Evolutionary conservation across 1,140 invertebrate species (phyloP).

Genomic region (Drosophila lowei): DNA sequence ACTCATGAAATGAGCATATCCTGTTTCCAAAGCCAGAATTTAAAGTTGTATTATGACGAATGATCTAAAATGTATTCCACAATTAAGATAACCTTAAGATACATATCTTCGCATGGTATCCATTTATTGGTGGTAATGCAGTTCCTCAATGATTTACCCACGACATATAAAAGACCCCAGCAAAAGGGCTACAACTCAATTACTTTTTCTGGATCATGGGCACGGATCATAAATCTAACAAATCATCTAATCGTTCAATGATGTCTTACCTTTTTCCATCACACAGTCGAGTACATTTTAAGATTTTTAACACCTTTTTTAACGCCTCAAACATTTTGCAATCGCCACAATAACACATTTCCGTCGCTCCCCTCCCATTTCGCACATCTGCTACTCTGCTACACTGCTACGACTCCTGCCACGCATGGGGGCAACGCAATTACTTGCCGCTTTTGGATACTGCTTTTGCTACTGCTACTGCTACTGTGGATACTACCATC

Average conservation of each 20-base stretch:
- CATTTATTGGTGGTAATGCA: too few relatives aligned
- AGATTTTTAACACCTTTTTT: conserved; percentile 64
- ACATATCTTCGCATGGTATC: too few relatives aligned
- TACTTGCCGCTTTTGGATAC: conserved; percentile 47
- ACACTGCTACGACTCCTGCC: background rate
- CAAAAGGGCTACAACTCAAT: conserved; percentile 18
- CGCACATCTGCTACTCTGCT: background rate
- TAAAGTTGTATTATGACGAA: too few relatives aligned
- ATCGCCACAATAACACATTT: conserved; percentile 51
- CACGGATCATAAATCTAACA: conserved; percentile 55
- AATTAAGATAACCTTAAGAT: too few relatives aligned
- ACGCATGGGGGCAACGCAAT: conserved; percentile 66
- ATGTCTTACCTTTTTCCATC: conserved; percentile 13
- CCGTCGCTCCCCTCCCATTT: conserved; percentile 31
- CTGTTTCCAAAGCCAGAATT: too few relatives aligned
- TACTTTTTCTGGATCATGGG: conserved; percentile 12
- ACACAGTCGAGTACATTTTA: conserved; percentile 26
- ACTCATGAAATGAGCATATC: too few relatives aligned
- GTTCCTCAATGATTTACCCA: too few relatives aligned
- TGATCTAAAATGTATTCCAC: too few relatives aligned
- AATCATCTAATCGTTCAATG: conserved; percentile 49
- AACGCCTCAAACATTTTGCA: conserved; percentile 58
- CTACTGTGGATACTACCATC: conserved; percentile 11
- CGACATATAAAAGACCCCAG: too few relatives aligned
- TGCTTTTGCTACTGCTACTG: background rate